Percentiles rank a stretch among this genome's conserved stretches.
Conservation (phyloP, 2,797 vertebrate genomes). For the Chelon auratus region DNA sequence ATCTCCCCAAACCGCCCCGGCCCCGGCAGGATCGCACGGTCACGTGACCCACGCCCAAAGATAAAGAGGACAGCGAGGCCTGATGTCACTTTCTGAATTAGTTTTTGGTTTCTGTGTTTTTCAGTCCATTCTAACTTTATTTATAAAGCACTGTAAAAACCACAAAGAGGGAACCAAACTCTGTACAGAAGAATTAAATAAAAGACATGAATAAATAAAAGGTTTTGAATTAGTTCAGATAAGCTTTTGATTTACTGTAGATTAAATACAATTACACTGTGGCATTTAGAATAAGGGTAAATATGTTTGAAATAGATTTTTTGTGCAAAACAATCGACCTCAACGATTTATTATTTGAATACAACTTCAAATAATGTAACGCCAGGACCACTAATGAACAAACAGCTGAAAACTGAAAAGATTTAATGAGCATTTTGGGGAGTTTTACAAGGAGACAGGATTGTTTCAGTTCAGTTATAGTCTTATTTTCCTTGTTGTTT, state of each 20-base stretch:
- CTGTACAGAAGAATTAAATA: too few species aligned
- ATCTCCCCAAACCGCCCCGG: slow-evolving; percentile 14
- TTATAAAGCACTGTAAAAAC: too few species aligned
- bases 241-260: too few species aligned
- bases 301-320: neutral
- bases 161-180: too few species aligned
- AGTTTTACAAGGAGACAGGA: slow-evolving; percentile 14
- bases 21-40: slow-evolving; percentile 35
- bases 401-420: neutral
- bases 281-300: neutral
- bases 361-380: neutral
- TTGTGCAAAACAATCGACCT: neutral
- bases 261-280: neutral
- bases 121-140: too few species aligned
- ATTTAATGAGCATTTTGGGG: slow-evolving; percentile 7
- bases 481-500: slow-evolving; percentile 8
- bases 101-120: neutral
- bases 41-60: slow-evolving; percentile 12
- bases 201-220: too few species aligned
- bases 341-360: neutral
- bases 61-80: neutral
- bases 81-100: neutral
- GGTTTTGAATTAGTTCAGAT: too few species aligned
- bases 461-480: neutral
- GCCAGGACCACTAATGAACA: neutral